These are phyloP conservation scores for Mormyrops boulengeri DNA, from an alignment of 2,797 vertebrate species.

Conservation along the genomic window DNA sequence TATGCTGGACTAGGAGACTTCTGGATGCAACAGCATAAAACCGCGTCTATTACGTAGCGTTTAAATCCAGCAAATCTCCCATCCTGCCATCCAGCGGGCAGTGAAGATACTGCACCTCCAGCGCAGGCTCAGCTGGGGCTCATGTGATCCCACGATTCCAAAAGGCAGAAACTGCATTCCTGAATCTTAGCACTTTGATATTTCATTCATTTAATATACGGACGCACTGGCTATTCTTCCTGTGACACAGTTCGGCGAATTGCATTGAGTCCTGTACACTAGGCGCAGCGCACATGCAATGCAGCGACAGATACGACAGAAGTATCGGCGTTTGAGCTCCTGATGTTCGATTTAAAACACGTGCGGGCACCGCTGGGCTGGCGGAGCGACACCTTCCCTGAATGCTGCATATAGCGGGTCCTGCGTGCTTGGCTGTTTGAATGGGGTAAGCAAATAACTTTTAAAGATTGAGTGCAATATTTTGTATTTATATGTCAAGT, in stretches of 20 bases:
- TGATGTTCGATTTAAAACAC: neutral
- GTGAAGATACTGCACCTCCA: neutral
- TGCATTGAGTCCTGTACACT: neutral
- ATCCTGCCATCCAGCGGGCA: neutral
- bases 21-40: neutral
- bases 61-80: neutral
- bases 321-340: neutral
- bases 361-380: neutral
- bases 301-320: neutral
- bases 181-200: neutral
- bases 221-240: neutral
- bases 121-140: neutral
- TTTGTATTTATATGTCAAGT: neutral
- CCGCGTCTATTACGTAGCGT: neutral
- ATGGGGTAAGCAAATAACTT: constrained; percentile 2
- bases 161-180: neutral
- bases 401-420: neutral
- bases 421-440: neutral
- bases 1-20: neutral
- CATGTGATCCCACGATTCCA: neutral
- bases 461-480: neutral
- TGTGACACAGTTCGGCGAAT: neutral
- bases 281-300: neutral
- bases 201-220: neutral
- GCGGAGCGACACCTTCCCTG: neutral